phyloP scores from a whole-genome alignment of 2,888 invertebrate genomes.

The Nomada ruficornis region DNA sequence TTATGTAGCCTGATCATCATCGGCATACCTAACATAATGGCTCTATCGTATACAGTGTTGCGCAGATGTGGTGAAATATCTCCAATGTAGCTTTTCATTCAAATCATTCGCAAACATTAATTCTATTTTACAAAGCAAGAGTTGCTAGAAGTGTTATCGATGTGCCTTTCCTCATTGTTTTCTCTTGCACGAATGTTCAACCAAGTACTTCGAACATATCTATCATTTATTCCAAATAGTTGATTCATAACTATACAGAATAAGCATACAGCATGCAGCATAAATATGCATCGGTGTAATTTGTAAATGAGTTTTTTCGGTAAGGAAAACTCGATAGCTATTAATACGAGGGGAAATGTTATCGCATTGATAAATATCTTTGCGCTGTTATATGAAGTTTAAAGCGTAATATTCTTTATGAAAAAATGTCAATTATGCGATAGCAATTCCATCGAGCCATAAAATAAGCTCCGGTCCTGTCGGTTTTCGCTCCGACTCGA shows the following conservation, averaged over 20 bases:
- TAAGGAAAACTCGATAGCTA: not conserved
- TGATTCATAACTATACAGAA: too few relatives aligned
- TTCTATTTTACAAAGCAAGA: not conserved
- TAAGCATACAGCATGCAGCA: not conserved
- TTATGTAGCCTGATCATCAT: conserved; percentile 36
- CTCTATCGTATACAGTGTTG: conserved; percentile 29
- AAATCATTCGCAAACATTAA: not conserved
- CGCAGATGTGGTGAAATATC: not conserved
- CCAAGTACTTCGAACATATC: conserved; percentile 52
- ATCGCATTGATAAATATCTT: not conserved
- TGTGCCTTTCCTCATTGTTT: not conserved
- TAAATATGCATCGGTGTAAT: not conserved
- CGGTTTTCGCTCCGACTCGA: too few relatives aligned
- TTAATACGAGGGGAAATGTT: not conserved
- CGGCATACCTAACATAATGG: conserved; percentile 40
- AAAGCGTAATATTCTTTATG: too few relatives aligned
- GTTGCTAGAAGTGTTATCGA: conserved; percentile 3
- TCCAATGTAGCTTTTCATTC: not conserved
- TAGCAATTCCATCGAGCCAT: too few relatives aligned
- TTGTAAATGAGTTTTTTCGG: not conserved
- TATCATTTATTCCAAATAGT: not conserved
- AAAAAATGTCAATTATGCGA: too few relatives aligned
- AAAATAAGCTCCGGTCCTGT: too few relatives aligned
- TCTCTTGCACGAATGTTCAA: conserved; percentile 49
- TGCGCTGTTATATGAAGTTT: too few relatives aligned